Evolutionary conservation across 92 coral and sea anemone species (phyloP).

Genomic region (Epizoanthus illoricatus): DNA sequence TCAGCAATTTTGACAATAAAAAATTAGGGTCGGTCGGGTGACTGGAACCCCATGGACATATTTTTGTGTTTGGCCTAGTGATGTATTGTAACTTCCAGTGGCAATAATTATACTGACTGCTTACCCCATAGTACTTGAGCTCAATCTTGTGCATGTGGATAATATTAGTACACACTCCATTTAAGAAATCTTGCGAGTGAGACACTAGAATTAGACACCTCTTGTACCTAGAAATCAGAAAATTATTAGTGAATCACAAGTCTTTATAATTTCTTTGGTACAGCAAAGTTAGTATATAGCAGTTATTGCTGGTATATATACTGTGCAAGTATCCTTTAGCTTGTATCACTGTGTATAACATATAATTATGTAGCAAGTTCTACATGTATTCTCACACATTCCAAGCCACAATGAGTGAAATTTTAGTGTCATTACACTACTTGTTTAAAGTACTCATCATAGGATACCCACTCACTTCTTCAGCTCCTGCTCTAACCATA

Average conservation of each 20-base stretch:
- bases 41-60: too few species aligned
- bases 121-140: slow-evolving; percentile 92
- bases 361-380: too few species aligned
- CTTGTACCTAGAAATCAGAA: slow-evolving; percentile 70
- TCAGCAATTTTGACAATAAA: too few species aligned
- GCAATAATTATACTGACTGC: slow-evolving; percentile 1
- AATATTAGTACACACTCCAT: slow-evolving; percentile 98
- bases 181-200: slow-evolving; percentile 96
- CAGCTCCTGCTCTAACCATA: slow-evolving; percentile 96
- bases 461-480: slow-evolving; percentile 62
- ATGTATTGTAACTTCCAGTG: neutral
- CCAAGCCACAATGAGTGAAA: too few species aligned
- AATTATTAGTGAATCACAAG: neutral
- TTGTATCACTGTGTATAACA: too few species aligned
- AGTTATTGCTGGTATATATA: too few species aligned
- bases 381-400: too few species aligned
- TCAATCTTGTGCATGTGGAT: slow-evolving; percentile 78
- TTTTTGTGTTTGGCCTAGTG: neutral
- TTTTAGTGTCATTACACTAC: too few species aligned
- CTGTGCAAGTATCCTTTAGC: too few species aligned
- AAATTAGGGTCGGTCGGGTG: too few species aligned
- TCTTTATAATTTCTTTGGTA: too few species aligned
- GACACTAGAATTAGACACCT: slow-evolving; percentile 90
- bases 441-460: neutral
- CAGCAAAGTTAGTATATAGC: too few species aligned